phyloP scores from a whole-genome alignment of 2,888 invertebrate genomes.

The Lacanobia wlatinum region DNA sequence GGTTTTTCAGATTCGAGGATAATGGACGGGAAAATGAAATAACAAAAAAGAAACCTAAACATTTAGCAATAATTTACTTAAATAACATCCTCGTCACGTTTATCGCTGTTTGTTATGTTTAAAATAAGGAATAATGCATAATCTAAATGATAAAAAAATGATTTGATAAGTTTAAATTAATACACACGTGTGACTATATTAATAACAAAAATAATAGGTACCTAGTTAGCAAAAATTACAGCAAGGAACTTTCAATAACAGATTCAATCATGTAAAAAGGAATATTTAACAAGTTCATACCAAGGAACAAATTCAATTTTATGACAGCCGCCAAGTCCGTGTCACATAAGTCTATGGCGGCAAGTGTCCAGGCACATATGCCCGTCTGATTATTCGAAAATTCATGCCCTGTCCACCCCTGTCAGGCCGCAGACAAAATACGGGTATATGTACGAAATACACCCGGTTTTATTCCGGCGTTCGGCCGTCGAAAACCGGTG shows the following conservation, averaged over 20 bases:
- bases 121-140: conserved; percentile 20
- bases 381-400: conserved; percentile 84
- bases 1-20: conserved; percentile 19
- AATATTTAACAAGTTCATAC: conserved; percentile 6
- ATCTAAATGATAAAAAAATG: conserved; percentile 7
- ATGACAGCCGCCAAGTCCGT: conserved; percentile 21
- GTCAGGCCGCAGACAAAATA: conserved; percentile 81
- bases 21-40: conserved; percentile 37
- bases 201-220: not conserved
- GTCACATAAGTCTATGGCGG: conserved; percentile 35
- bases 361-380: conserved; percentile 52
- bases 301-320: conserved; percentile 45
- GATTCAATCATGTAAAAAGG: not conserved
- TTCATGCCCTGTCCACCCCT: conserved; percentile 83
- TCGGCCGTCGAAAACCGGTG: conserved; percentile 63
- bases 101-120: not conserved
- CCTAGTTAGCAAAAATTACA: not conserved
- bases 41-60: conserved; percentile 27
- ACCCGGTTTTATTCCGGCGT: conserved; percentile 78
- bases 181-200: too few species aligned
- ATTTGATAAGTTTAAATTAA: not conserved
- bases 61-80: conserved; percentile 1
- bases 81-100: conserved; percentile 36
- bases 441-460: conserved; percentile 76
- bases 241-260: not conserved